Percentiles rank a stretch among this genome's conserved stretches.
phyloP scores from a whole-genome alignment of 1,140 invertebrate genomes.

The Alviniconcha marisindica region DNA sequence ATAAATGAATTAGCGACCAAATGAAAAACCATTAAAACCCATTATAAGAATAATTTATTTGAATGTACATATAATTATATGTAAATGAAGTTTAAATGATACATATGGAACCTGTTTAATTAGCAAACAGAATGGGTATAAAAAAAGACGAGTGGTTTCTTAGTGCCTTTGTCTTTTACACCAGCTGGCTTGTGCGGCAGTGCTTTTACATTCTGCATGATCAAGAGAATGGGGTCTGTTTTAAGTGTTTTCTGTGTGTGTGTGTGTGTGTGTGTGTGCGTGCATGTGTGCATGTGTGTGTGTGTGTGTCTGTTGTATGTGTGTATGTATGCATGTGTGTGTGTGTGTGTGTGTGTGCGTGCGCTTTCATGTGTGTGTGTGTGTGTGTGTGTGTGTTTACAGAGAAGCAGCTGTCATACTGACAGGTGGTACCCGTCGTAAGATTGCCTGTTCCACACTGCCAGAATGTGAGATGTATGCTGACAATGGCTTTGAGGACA shows the following conservation, averaged over 20 bases:
- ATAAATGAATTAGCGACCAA: too few relatives aligned
- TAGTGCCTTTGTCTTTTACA: too few relatives aligned
- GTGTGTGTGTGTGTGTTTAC: slow-evolving; percentile 4
- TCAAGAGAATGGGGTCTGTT: too few relatives aligned
- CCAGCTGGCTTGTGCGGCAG: too few relatives aligned
- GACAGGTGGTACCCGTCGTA: slow-evolving; percentile 66
- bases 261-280: not conserved
- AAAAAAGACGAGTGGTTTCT: too few relatives aligned
- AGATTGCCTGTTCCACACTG: slow-evolving; percentile 73
- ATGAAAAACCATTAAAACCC: too few relatives aligned
- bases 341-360: not conserved
- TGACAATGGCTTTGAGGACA: slow-evolving; percentile 74
- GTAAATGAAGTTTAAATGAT: too few relatives aligned
- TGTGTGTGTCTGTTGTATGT: not conserved
- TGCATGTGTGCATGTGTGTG: not conserved
- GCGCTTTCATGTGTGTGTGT: not conserved
- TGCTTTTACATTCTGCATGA: too few relatives aligned
- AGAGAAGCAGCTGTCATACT: slow-evolving; percentile 68
- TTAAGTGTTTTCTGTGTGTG: not conserved
- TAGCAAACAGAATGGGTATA: too few relatives aligned
- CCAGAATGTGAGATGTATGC: slow-evolving; percentile 73
- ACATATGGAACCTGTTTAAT: too few relatives aligned
- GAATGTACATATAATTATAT: too few relatives aligned
- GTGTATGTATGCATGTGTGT: not conserved
- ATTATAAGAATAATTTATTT: too few relatives aligned